Conservation (phyloP, 2,113 vertebrate species). For the Barbus barbus region DNA sequence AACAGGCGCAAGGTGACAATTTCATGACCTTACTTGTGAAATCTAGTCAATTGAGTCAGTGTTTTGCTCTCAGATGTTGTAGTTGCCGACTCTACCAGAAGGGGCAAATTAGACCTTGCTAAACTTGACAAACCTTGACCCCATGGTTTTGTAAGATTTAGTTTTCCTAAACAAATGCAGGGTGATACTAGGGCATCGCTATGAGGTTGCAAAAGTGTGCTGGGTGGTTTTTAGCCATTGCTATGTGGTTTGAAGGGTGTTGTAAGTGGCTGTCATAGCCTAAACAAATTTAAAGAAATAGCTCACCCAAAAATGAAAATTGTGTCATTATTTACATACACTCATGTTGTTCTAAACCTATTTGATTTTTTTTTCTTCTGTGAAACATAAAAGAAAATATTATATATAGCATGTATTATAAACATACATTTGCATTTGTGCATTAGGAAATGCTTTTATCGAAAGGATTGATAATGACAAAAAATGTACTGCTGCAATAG, state of each 20-base stretch:
- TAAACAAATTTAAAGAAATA: background rate
- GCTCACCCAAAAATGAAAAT: background rate
- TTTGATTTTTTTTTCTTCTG: background rate
- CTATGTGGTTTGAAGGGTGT: background rate
- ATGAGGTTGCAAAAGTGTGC: background rate
- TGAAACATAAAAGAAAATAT: background rate
- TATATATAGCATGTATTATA: too few relatives aligned
- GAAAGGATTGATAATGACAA: too few relatives aligned
- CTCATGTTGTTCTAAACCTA: background rate
- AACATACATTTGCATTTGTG: too few relatives aligned
- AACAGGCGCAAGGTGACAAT: conserved; percentile 23
- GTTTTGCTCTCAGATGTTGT: background rate
- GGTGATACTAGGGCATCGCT: background rate
- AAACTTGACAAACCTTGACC: background rate
- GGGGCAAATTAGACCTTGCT: background rate
- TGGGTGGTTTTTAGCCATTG: conserved; percentile 10
- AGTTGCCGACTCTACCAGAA: background rate
- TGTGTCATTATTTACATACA: background rate
- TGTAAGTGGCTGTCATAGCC: background rate
- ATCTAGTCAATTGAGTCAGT: background rate
- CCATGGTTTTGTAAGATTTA: background rate
- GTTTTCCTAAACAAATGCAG: conserved; percentile 1
- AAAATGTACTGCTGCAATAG: background rate
- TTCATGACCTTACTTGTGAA: conserved; percentile 33
- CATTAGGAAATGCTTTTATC: background rate